Base-by-base conservation (phyloP, 2,888 invertebrate genomes). In the Strigamia maritima region DNA sequence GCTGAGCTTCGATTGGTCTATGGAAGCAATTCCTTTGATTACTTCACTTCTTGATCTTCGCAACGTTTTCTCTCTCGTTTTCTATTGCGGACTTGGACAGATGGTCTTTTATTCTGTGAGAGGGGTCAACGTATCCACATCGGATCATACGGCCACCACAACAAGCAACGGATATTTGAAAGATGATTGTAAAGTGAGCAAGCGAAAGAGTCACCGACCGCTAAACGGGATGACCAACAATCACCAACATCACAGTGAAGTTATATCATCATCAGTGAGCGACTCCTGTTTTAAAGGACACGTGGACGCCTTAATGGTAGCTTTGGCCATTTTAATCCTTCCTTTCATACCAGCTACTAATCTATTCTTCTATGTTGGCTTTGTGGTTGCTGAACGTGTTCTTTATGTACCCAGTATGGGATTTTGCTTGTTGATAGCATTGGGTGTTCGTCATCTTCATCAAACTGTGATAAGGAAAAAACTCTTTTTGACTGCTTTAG, bases 1-100 rank as follows among this genome's bases (percentile, higher is more conserved):
- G 82, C 89, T 98, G 79, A 97, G 97, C 86, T 98, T 97, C 88
- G 98, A 98, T 87, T 98, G 98, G 98, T 97, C 97, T 31, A 98
- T 98, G 98, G 96, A 97, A 83, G 93, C 98, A 0, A 91, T 98
- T 84, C 95, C 97, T 10, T 90, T 94, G 81, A 91, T 98, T 83
- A 91, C 91, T 76, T 90, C 91, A 35, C 83, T 94, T 22, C 88
- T 90, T 83, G 98, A 98, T 86, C 88, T 89, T 6, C 90, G 98
- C 82, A 95, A 95, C 86, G 85, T 94, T 79, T 89, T 91, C 81
- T 91, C 94, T 3, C 84, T 92, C 26, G 87, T 91, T 80, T 92
- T 97, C 85, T 98, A 97, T 87, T 87, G 80, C 19, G 79, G 82
- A 22, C 81, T 86, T 38, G 81, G 81, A 31, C 84, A 83, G 81